phyloP scores from a whole-genome alignment of 2,113 vertebrate species.

The Pangasianodon hypophthalmus region DNA sequence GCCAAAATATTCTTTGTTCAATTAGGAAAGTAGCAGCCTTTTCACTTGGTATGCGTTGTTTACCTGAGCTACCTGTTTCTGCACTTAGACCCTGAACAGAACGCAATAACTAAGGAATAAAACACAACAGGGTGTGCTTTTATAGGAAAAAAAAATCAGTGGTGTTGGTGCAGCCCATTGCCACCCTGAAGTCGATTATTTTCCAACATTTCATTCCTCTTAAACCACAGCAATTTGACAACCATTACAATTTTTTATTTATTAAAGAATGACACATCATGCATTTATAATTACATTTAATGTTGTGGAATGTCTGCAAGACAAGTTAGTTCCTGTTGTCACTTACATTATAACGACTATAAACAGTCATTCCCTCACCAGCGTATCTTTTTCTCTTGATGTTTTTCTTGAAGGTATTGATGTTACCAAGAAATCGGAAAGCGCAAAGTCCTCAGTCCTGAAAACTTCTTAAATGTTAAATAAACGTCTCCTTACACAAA shows the following conservation, averaged over 20 bases:
- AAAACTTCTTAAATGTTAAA: background rate
- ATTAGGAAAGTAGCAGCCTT: background rate
- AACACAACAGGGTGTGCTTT: background rate
- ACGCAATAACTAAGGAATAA: background rate
- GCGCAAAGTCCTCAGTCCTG: background rate
- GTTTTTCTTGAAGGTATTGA: background rate
- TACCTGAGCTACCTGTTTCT: background rate
- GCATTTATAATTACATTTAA: conserved; percentile 7
- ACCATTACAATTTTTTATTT: background rate
- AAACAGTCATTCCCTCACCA: background rate
- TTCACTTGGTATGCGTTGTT: background rate
- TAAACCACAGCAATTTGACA: background rate
- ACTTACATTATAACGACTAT: background rate
- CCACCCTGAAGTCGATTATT: background rate
- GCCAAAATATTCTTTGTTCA: conserved; percentile 3
- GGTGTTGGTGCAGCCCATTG: background rate
- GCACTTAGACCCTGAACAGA: background rate
- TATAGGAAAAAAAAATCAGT: background rate
- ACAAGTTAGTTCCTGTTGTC: background rate
- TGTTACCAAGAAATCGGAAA: background rate
- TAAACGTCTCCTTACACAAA: background rate
- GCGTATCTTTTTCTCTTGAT: background rate
- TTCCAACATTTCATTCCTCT: background rate
- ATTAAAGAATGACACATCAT: background rate
- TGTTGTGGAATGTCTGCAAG: conserved; percentile 4